phyloP scores from a whole-genome alignment of 2,888 invertebrate species.

The Clistopyga incitator region DNA sequence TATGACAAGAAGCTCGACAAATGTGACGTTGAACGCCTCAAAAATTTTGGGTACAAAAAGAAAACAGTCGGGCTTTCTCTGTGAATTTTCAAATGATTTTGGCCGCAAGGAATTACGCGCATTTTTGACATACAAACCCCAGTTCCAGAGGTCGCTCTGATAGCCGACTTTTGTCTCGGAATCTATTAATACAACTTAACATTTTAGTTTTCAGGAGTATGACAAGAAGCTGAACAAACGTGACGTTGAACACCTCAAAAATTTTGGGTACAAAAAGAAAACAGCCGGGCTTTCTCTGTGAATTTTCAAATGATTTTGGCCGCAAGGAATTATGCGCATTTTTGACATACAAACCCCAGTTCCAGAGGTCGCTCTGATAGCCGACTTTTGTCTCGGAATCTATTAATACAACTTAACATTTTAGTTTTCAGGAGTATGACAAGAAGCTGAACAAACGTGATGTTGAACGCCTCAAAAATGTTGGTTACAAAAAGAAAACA shows the following conservation, averaged over 20 bases:
- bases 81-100: neutral
- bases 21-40: no score
- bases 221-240: no score
- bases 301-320: neutral
- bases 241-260: no score
- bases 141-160: no score
- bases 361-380: neutral
- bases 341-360: slow-evolving; percentile 11
- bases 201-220: no score
- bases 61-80: slow-evolving; percentile 2
- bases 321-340: neutral
- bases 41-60: slow-evolving; percentile 28
- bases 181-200: no score
- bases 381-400: slow-evolving; percentile 9
- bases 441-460: neutral
- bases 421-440: slow-evolving; percentile 7
- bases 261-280: no score
- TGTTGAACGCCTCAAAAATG: neutral
- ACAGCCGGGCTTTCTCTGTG: neutral
- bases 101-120: no score
- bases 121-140: no score
- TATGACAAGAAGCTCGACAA: no score
- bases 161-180: no score
- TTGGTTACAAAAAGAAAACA: no score
- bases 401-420: slow-evolving; percentile 22